Conservation (phyloP, 2,797 vertebrate species). For the Acanthurus tractus region DNA sequence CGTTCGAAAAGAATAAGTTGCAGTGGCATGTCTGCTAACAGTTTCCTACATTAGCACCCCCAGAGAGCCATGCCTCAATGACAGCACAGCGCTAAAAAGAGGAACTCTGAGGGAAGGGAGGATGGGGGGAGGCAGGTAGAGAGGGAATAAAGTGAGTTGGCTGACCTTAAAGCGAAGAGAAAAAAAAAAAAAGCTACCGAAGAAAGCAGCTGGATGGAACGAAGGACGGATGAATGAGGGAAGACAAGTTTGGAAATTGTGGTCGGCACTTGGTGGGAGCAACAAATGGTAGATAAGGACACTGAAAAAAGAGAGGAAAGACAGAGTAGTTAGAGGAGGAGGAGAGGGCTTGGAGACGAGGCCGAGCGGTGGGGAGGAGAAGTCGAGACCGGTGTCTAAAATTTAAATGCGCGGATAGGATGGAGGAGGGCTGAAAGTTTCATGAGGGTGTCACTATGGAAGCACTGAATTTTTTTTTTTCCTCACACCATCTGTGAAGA, state of each 20-base stretch:
- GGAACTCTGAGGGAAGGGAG: constrained; percentile 14
- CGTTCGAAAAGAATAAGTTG: constrained; percentile 71
- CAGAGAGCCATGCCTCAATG: constrained; percentile 64
- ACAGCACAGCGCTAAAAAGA: constrained; percentile 65
- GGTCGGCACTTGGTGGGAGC: neutral
- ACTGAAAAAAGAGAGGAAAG: constrained; percentile 36
- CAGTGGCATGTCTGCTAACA: constrained; percentile 71
- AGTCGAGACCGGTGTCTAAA: constrained; percentile 17
- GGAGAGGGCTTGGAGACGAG: constrained; percentile 15
- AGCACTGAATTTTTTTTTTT: constrained; percentile 47
- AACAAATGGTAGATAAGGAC: constrained; percentile 31
- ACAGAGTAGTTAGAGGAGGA: constrained; percentile 14
- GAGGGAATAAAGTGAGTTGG: constrained; percentile 40
- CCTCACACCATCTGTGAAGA: constrained; percentile 73
- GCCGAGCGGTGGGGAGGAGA: constrained; percentile 8
- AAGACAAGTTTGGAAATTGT: constrained; percentile 46
- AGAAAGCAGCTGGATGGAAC: constrained; percentile 37
- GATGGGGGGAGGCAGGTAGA: neutral
- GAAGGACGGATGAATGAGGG: constrained; percentile 33
- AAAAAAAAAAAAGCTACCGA: constrained; percentile 16
- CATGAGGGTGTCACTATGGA: constrained; percentile 74
- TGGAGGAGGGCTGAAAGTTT: constrained; percentile 62
- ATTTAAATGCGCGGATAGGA: constrained; percentile 41
- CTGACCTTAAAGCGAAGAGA: constrained; percentile 60
- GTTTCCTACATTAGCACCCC: constrained; percentile 68